Percentiles rank a stretch among this genome's conserved stretches.
Conservation (phyloP, 2,113 vertebrate species). For the Rhynchopsitta pachyrhyncha region DNA sequence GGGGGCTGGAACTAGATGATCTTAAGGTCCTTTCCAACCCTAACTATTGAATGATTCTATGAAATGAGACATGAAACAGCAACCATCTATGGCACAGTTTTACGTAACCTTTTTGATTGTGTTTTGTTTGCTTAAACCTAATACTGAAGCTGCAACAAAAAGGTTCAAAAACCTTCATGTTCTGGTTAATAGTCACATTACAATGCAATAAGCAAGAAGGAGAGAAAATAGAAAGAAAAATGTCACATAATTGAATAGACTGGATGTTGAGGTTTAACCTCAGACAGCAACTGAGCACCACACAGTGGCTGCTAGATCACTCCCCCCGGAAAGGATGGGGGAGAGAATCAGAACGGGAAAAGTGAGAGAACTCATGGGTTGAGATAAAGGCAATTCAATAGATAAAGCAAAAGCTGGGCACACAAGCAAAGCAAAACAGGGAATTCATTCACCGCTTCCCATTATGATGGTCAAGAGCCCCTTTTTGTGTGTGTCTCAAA, state of each 20-base stretch:
- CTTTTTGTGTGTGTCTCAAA: neutral
- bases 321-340: too few relatives aligned
- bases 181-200: neutral
- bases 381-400: neutral
- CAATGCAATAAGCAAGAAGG: neutral
- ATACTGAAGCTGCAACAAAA: neutral
- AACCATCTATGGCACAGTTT: neutral
- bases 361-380: neutral
- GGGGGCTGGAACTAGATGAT: too few relatives aligned
- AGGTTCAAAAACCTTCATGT: neutral
- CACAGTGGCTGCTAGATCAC: too few relatives aligned
- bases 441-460: neutral
- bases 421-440: neutral
- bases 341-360: neutral
- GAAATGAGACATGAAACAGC: neutral
- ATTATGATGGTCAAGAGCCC: neutral
- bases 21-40: too few relatives aligned
- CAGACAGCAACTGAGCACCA: neutral
- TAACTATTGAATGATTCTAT: too few relatives aligned
- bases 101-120: neutral
- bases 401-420: neutral
- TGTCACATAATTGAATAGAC: neutral
- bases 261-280: neutral
- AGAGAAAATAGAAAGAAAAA: neutral
- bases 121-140: neutral